A percentile compares a stretch with the other conserved stretches of the same genome.
These are phyloP conservation scores for Galemys pyrenaicus DNA, from an alignment of 2,113 vertebrate genomes.

Conservation along the genomic window DNA sequence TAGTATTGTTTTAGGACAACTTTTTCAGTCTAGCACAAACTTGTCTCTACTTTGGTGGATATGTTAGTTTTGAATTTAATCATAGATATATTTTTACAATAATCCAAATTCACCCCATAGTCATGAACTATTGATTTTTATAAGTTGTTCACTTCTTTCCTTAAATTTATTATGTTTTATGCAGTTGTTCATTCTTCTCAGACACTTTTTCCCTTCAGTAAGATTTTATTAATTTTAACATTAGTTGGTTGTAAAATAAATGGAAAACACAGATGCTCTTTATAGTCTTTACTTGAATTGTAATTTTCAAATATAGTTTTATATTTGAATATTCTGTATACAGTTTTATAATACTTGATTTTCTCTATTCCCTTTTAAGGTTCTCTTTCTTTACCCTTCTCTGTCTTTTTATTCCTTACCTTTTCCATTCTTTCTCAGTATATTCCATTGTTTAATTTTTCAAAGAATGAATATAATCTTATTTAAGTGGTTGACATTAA, in stretches of 20 bases:
- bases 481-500: conserved; percentile 61
- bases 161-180: neutral
- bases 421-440: neutral
- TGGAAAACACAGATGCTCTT: neutral
- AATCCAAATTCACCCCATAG: neutral
- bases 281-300: neutral
- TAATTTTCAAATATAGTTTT: neutral
- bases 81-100: neutral
- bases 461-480: neutral
- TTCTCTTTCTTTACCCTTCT: neutral
- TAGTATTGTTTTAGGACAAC: neutral
- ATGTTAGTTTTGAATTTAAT: neutral
- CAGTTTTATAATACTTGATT: too few species aligned
- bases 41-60: neutral
- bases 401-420: neutral
- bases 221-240: neutral
- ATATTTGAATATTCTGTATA: too few species aligned
- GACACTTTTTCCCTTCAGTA: neutral
- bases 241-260: conserved; percentile 25
- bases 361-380: neutral
- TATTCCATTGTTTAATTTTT: conserved; percentile 13
- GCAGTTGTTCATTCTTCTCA: neutral
- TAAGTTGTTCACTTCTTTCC: neutral
- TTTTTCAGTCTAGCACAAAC: neutral
- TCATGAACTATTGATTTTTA: neutral